phyloP scores from a whole-genome alignment of 2,113 vertebrate species.

The Agapornis roseicollis region DNA sequence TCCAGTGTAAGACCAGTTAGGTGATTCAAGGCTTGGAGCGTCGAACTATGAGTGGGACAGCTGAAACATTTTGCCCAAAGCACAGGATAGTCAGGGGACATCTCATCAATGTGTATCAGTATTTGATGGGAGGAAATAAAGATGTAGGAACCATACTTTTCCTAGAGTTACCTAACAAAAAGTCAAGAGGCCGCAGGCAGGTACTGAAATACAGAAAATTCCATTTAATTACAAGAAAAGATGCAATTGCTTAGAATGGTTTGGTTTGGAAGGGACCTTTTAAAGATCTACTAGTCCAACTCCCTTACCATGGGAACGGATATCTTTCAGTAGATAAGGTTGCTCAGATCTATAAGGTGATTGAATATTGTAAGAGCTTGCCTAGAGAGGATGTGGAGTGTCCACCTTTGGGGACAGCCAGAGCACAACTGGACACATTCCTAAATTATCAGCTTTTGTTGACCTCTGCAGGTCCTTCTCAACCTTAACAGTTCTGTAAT shows the following conservation, averaged over 20 bases:
- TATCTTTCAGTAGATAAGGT: not conserved
- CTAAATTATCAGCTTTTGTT: not conserved
- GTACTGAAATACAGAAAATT: not conserved
- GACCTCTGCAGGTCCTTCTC: not conserved
- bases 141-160: not conserved
- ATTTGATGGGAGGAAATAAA: not conserved
- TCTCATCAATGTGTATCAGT: not conserved
- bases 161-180: not conserved
- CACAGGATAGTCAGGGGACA: not conserved
- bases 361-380: not conserved
- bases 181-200: not conserved
- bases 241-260: not conserved
- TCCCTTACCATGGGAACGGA: not conserved
- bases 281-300: not conserved
- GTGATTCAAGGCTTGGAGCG: rapidly evolving
- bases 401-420: not conserved
- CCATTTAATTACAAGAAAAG: not conserved
- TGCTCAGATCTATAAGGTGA: not conserved
- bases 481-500: not conserved
- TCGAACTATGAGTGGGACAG: not conserved
- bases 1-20: not conserved
- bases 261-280: not conserved
- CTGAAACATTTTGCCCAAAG: not conserved
- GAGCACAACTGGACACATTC: not conserved
- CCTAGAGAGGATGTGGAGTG: not conserved